Conservation (phyloP, 92 coral and sea anemone species). For the Porites cylindrica region DNA sequence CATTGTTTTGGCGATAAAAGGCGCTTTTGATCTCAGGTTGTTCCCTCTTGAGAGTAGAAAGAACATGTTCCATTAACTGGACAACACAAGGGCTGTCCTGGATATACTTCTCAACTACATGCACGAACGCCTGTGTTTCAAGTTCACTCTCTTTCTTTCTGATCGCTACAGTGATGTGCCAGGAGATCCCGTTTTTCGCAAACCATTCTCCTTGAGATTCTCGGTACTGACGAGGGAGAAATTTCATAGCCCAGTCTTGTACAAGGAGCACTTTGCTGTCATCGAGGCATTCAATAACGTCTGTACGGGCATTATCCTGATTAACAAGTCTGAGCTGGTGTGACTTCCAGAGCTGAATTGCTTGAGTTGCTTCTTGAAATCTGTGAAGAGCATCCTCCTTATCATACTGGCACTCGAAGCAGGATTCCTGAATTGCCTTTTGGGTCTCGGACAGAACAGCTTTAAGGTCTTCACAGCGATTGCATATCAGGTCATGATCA, state of each 20-base stretch:
- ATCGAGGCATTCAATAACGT: slow-evolving; percentile 31
- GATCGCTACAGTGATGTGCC: slow-evolving; percentile 66
- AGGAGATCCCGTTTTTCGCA: slow-evolving; percentile 65
- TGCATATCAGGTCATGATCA: slow-evolving; percentile 31
- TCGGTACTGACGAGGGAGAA: slow-evolving; percentile 51
- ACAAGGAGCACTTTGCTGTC: slow-evolving; percentile 39
- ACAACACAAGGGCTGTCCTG: slow-evolving; percentile 64
- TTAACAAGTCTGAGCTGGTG: slow-evolving; percentile 42
- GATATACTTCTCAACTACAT: slow-evolving; percentile 46
- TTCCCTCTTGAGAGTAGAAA: slow-evolving; percentile 50
- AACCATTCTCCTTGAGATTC: slow-evolving; percentile 72
- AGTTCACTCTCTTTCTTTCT: slow-evolving; percentile 36
- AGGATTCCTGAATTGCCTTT: background rate
- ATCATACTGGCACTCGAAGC: slow-evolving; percentile 4
- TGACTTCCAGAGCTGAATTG: slow-evolving; percentile 29
- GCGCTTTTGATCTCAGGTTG: slow-evolving; percentile 51
- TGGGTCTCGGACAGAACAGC: slow-evolving; percentile 12
- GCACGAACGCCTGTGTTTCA: slow-evolving; percentile 60
- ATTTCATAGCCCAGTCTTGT: slow-evolving; percentile 72
- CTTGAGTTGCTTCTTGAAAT: slow-evolving; percentile 12
- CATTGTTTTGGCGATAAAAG: slow-evolving; percentile 60
- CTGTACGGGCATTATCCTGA: slow-evolving; percentile 43
- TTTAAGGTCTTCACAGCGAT: slow-evolving; percentile 33
- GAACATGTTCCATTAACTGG: slow-evolving; percentile 51
- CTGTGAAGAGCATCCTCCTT: slow-evolving; percentile 6